These are phyloP conservation scores for Belgica antarctica DNA, from an alignment of 2,888 invertebrate genomes.

Conservation along the genomic window DNA sequence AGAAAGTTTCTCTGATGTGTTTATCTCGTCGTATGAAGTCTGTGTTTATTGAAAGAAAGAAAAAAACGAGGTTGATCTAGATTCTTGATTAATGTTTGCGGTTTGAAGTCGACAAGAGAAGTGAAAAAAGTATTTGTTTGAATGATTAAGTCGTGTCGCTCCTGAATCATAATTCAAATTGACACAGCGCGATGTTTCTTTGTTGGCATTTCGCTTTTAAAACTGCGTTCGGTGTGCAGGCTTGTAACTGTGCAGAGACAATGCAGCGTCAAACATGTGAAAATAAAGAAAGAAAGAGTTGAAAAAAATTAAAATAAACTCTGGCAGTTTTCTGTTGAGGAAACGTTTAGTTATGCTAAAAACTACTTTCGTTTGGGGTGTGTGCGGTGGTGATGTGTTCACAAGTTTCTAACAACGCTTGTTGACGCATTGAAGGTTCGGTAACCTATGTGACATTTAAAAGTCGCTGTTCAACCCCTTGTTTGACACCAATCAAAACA, in stretches of 20 bases:
- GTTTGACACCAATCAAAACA: too few relatives aligned
- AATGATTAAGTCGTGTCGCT: neutral
- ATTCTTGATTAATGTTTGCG: neutral
- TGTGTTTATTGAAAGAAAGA: too few relatives aligned
- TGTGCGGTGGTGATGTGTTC: too few relatives aligned
- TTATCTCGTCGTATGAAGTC: slow-evolving; percentile 4
- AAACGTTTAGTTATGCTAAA: slow-evolving; percentile 31
- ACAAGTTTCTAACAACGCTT: too few relatives aligned
- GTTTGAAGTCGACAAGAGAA: neutral
- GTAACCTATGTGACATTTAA: too few relatives aligned
- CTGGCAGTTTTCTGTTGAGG: neutral
- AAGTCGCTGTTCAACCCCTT: too few relatives aligned
- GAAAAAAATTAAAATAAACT: neutral
- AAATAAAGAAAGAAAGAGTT: neutral
- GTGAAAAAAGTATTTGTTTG: slow-evolving; percentile 2
- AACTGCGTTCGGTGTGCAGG: neutral
- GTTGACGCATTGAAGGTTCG: too few relatives aligned
- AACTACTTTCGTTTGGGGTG: slow-evolving; percentile 26
- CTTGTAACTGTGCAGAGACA: neutral
- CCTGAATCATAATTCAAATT: neutral
- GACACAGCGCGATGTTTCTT: neutral
- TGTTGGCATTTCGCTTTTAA: neutral
- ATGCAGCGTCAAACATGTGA: neutral
- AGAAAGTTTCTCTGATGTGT: neutral
- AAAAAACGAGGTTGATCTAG: neutral